Conservation (phyloP, 2,888 invertebrate species). For the Microctonus hyperodae region DNA sequence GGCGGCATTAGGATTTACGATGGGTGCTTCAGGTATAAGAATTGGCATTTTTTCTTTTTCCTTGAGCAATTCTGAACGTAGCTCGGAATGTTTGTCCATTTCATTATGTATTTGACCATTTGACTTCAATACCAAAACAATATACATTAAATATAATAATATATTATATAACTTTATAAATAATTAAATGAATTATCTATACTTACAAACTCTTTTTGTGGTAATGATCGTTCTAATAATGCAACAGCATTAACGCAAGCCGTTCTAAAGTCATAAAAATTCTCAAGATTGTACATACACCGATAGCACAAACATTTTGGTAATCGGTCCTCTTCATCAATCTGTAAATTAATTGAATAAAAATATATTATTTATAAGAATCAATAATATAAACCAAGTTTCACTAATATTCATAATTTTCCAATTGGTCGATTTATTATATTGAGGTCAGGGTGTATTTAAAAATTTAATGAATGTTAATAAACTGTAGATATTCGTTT, state of each 20-base stretch:
- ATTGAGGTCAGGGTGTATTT: constrained; percentile 53
- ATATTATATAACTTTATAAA: neutral
- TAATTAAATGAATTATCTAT: constrained; percentile 1
- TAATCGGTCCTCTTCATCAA: constrained; percentile 61
- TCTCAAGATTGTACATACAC: constrained; percentile 65
- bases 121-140: constrained; percentile 29
- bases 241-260: constrained; percentile 62
- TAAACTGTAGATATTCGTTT: neutral
- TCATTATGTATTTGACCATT: constrained; percentile 36
- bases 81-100: constrained; percentile 42
- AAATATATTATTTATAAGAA: neutral
- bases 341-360: constrained; percentile 50
- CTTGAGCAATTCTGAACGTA: constrained; percentile 52
- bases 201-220: constrained; percentile 51
- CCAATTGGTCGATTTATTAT: constrained; percentile 39
- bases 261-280: constrained; percentile 64
- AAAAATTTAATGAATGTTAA: constrained; percentile 35
- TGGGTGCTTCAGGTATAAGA: constrained; percentile 60
- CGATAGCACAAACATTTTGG: constrained; percentile 64
- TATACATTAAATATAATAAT: constrained; percentile 22
- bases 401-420: constrained; percentile 28
- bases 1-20: constrained; percentile 61
- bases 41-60: constrained; percentile 57
- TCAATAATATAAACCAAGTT: neutral
- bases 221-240: constrained; percentile 56